Conservation (phyloP, 2,113 vertebrate genomes). For the Onychostruthus taczanowskii region DNA sequence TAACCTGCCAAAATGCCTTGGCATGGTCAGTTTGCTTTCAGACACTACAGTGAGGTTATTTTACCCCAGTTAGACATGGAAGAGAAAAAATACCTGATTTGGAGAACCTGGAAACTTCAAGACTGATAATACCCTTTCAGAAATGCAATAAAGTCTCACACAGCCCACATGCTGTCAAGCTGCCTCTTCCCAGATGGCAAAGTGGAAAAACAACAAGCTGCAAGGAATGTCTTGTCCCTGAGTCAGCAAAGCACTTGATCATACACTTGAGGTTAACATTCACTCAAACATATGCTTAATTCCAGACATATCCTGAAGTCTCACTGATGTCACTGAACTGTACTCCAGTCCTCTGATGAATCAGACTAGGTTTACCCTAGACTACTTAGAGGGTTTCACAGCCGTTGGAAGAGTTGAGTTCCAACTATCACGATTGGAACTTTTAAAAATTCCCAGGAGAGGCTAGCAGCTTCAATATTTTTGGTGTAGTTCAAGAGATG, state of each 20-base stretch:
- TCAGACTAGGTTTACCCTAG: not conserved
- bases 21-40: not conserved
- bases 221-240: constrained; percentile 32
- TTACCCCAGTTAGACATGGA: not conserved
- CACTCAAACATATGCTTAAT: constrained; percentile 13
- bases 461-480: not conserved
- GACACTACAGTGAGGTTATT: not conserved
- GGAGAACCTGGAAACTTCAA: not conserved
- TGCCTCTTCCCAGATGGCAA: constrained; percentile 51
- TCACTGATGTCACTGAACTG: not conserved
- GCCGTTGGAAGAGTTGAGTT: not conserved
- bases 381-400: not conserved
- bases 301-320: not conserved
- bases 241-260: constrained; percentile 45
- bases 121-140: constrained; percentile 12
- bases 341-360: not conserved
- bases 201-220: constrained; percentile 56
- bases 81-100: not conserved
- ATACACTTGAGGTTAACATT: constrained; percentile 8
- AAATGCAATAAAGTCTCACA: constrained; percentile 26
- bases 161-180: constrained; percentile 43
- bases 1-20: not conserved
- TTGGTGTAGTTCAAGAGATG: not conserved
- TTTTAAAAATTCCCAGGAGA: not conserved
- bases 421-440: not conserved